Evolutionary conservation across 2,113 vertebrate species (phyloP).

Genomic region (Jacana jacana): DNA sequence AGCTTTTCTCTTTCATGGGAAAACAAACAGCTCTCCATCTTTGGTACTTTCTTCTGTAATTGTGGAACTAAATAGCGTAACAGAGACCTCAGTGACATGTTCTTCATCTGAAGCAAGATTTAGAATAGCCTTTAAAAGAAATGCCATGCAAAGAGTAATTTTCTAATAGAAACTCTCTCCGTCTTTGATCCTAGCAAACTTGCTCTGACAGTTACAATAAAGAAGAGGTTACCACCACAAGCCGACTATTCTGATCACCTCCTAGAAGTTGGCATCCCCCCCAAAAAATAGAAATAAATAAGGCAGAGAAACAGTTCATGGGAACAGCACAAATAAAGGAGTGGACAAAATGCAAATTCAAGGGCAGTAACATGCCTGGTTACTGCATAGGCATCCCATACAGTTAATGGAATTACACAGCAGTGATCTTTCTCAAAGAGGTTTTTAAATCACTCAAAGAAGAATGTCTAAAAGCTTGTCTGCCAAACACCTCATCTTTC

Average conservation of each 20-base stretch:
- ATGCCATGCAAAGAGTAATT: background rate
- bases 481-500: background rate
- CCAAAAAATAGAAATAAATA: background rate
- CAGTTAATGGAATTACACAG: background rate
- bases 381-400: background rate
- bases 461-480: background rate
- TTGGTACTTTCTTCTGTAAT: background rate
- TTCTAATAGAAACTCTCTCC: background rate
- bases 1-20: background rate
- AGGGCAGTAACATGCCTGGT: background rate
- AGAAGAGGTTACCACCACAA: background rate
- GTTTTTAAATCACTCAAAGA: background rate
- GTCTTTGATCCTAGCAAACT: conserved; percentile 28
- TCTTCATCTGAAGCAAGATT: background rate
- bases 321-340: background rate
- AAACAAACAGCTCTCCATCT: background rate
- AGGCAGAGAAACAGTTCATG: background rate
- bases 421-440: background rate
- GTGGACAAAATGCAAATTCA: background rate
- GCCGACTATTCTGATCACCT: background rate
- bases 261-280: background rate
- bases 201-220: background rate
- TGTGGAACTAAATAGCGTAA: conserved; percentile 22
- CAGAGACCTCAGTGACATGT: background rate
- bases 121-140: background rate